These are phyloP conservation scores for Nowickia ferox DNA, from an alignment of 2,888 invertebrate species.

Conservation along the genomic window DNA sequence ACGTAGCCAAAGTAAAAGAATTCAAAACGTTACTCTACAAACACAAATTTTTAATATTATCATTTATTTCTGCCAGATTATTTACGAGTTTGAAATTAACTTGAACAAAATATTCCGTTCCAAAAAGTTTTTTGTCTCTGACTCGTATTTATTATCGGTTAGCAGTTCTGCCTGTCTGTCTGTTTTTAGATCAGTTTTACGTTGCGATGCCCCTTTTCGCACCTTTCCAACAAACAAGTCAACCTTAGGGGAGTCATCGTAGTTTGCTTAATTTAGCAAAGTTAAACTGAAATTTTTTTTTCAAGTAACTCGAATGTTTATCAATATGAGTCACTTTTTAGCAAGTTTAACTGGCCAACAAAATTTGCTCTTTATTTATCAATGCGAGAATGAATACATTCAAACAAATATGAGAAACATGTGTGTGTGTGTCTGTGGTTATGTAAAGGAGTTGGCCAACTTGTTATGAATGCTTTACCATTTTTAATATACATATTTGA, in stretches of 20 bases:
- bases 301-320: slow-evolving; percentile 50
- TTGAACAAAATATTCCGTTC: background rate
- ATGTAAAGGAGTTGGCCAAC: slow-evolving; percentile 40
- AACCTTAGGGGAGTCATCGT: slow-evolving; percentile 30
- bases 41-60: slow-evolving; percentile 43
- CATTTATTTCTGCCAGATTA: slow-evolving; percentile 42
- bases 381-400: background rate
- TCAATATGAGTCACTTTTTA: slow-evolving; percentile 56
- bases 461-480: background rate
- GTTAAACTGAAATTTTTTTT: background rate
- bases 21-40: background rate
- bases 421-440: background rate
- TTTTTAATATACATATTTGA: background rate
- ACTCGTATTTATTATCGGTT: background rate
- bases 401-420: background rate
- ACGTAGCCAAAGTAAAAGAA: background rate
- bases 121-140: slow-evolving; percentile 21
- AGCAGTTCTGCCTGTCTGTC: slow-evolving; percentile 23
- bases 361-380: slow-evolving; percentile 30
- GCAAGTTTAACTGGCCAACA: slow-evolving; percentile 43
- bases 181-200: slow-evolving; percentile 11
- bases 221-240: background rate
- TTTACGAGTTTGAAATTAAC: slow-evolving; percentile 32
- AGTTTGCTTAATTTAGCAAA: slow-evolving; percentile 23
- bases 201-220: background rate